Base-by-base conservation (phyloP, 2,797 vertebrate genomes). In the Salarias fasciatus region DNA sequence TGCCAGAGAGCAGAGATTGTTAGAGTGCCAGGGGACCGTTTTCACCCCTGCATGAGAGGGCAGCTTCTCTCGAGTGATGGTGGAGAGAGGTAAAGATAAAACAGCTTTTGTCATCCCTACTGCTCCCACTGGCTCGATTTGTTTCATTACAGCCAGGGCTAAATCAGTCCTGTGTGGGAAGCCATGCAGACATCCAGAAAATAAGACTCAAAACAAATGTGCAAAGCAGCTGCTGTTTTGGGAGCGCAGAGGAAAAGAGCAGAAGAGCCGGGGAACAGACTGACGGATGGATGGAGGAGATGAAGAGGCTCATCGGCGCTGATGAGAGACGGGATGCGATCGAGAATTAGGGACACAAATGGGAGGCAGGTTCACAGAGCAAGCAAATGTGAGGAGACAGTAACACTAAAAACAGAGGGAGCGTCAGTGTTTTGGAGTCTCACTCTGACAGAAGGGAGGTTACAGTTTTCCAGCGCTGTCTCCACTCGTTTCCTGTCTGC, bases 401-500 rank as follows among this genome's bases (percentile, higher is more conserved):
- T 37, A 31, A 53, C 6, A 56, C 1, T 54, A 28, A 54, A 57
- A 63, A 62, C 75, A 53, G 36, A 41, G 42, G 28, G 37, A 7
- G 15, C 36, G 47, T 52, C 35, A 42, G 62, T 58, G 45, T 76
- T 75, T 57, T 50, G 54, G 61, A 38, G 61, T 77, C 96, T 96
- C 88, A 99, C 97, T 93, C 97, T 94, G 83, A 95, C 96, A 59
- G 95, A 96, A 49, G 96, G 95, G 82, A 99, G 96, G 86, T 93
- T 94, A 78, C 97, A 99, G 83, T 95, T 94, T 86, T 99, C 97
- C 87, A 99, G 80, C 0, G 96, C 96, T 0, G 95, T 98, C 89
- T 99, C 97, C 37, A 99, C 95, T 45, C 97, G 91, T 71, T 98
- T 98, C 87, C 96, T 94, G 89, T 99, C 97, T 30, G 96, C 93